A percentile compares a stretch with the other conserved stretches of the same genome.
phyloP scores from a whole-genome alignment of 2,888 invertebrate genomes.

The Myopa tessellatipennis region DNA sequence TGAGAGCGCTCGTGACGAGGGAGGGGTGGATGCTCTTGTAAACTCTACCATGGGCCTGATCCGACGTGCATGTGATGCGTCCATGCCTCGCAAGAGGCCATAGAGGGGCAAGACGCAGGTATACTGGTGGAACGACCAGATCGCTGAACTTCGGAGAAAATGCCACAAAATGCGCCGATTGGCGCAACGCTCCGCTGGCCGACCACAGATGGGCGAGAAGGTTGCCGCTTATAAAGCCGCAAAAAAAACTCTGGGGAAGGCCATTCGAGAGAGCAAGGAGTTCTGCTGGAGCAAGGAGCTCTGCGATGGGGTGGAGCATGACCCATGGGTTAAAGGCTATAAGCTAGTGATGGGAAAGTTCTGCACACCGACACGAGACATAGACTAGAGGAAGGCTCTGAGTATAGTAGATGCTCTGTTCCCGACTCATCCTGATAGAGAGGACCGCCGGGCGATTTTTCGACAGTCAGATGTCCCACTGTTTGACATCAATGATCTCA shows the following conservation, averaged over 20 bases:
- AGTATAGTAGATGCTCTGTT: too few relatives aligned
- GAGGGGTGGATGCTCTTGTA: neutral
- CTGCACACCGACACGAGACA: too few relatives aligned
- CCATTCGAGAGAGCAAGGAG: too few relatives aligned
- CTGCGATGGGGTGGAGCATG: too few relatives aligned
- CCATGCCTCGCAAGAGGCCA: neutral
- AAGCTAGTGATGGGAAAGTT: too few relatives aligned
- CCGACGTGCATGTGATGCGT: neutral
- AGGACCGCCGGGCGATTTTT: too few relatives aligned
- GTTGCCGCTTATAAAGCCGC: neutral
- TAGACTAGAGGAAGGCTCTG: too few relatives aligned
- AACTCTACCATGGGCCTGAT: neutral
- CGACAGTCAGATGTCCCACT: too few relatives aligned
- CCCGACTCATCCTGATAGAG: too few relatives aligned
- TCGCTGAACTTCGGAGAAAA: neutral
- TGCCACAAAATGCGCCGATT: neutral
- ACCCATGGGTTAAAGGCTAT: neutral
- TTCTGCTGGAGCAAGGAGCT: too few relatives aligned
- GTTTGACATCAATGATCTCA: too few relatives aligned
- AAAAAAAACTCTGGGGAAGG: too few relatives aligned
- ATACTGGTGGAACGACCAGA: neutral
- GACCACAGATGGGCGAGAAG: neutral
- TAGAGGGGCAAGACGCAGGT: neutral
- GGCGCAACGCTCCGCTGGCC: neutral
- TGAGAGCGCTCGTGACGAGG: neutral